Evolutionary conservation across 2,888 invertebrate genomes (phyloP).

Genomic region (Ormyrus nitidulus): DNA sequence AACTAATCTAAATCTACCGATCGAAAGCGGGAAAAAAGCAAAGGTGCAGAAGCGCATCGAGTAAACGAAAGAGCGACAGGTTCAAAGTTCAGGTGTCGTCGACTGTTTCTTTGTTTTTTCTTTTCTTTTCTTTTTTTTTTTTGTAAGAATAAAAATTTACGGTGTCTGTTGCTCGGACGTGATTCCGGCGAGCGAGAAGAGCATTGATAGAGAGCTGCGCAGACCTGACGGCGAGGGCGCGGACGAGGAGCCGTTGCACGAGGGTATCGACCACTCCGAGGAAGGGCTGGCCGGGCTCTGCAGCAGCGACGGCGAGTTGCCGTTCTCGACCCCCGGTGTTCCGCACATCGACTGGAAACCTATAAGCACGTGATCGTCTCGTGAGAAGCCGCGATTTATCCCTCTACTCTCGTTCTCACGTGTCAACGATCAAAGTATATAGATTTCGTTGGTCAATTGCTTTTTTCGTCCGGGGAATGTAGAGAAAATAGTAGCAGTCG

Average conservation of each 20-base stretch:
- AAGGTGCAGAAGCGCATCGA: no score
- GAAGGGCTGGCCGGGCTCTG: slow-evolving; percentile 63
- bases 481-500: no score
- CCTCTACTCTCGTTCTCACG: no score
- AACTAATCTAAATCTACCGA: no score
- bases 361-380: not conserved
- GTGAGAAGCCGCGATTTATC: no score
- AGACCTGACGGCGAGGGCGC: slow-evolving; percentile 68
- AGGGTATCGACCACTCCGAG: slow-evolving; percentile 70
- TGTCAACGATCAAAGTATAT: no score
- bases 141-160: slow-evolving; percentile 65
- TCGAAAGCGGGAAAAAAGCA: no score
- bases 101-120: no score
- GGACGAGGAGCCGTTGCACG: slow-evolving; percentile 64
- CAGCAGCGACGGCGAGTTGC: slow-evolving; percentile 60
- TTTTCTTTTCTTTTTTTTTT: slow-evolving; percentile 32
- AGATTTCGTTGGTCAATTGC: no score
- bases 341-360: slow-evolving; percentile 60
- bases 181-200: slow-evolving; percentile 71
- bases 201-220: slow-evolving; percentile 72
- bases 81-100: no score
- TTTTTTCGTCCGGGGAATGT: no score
- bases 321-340: slow-evolving; percentile 53
- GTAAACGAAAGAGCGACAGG: no score
- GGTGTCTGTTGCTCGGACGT: slow-evolving; percentile 68